Percentiles rank a stretch among this genome's conserved stretches.
These are phyloP conservation scores for Crotalus helleri DNA, from an alignment of 2,113 vertebrate genomes.

Conservation along the genomic window DNA sequence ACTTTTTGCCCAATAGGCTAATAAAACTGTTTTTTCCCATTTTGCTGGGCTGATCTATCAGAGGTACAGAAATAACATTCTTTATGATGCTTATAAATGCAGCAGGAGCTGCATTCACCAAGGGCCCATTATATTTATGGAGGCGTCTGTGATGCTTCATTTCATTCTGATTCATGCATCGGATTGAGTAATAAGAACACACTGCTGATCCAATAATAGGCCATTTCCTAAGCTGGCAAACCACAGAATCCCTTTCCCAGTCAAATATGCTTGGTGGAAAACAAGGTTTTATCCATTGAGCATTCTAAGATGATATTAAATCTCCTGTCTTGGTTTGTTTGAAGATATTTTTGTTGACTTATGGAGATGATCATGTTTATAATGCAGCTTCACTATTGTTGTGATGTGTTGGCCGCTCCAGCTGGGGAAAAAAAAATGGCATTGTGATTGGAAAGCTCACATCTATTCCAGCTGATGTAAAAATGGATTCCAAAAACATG, in stretches of 20 bases:
- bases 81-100: slow-evolving; percentile 32
- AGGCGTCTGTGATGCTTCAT: slow-evolving; percentile 25
- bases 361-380: neutral
- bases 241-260: neutral
- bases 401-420: neutral
- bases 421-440: neutral
- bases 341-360: neutral
- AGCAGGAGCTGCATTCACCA: slow-evolving; percentile 27
- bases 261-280: neutral
- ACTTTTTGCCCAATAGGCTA: neutral
- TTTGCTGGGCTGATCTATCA: slow-evolving; percentile 27
- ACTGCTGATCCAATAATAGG: slow-evolving; percentile 23
- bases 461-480: neutral
- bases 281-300: neutral
- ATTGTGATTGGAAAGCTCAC: neutral
- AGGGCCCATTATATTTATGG: slow-evolving; percentile 30
- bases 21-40: slow-evolving; percentile 12
- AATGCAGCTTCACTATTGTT: neutral
- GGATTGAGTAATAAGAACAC: slow-evolving; percentile 31
- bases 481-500: neutral
- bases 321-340: neutral
- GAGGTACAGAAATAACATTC: slow-evolving; percentile 32
- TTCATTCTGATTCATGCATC: slow-evolving; percentile 29
- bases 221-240: slow-evolving; percentile 26
- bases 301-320: neutral